Conservation (phyloP, 2,113 vertebrate species). For the Edolisoma coerulescens region DNA sequence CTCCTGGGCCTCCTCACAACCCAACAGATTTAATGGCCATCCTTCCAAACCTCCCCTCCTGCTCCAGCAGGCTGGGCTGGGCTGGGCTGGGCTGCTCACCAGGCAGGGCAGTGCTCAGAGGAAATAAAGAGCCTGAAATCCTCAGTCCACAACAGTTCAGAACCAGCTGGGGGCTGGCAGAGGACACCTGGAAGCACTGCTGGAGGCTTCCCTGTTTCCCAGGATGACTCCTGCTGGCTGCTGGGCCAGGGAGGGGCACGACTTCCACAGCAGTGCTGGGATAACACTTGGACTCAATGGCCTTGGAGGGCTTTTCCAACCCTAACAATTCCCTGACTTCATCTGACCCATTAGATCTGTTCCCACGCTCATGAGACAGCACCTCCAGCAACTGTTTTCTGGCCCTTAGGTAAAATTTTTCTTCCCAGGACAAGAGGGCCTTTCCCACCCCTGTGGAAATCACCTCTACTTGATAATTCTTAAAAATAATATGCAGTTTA, state of each 20-base stretch:
- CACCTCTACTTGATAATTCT: background rate
- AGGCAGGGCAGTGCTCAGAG: background rate
- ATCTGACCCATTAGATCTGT: rapidly evolving
- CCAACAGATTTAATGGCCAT: background rate
- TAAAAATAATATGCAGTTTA: background rate
- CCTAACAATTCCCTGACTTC: background rate
- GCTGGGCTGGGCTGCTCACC: background rate
- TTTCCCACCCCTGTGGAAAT: background rate
- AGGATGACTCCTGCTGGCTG: background rate
- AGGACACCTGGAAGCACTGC: background rate
- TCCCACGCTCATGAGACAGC: background rate
- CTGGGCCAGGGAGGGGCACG: background rate
- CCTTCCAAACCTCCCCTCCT: background rate
- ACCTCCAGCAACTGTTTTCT: background rate
- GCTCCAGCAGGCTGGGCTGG: background rate
- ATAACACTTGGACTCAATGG: background rate
- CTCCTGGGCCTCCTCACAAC: background rate
- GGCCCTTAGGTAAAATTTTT: background rate
- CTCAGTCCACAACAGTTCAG: background rate
- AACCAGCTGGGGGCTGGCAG: background rate
- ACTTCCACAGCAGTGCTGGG: background rate
- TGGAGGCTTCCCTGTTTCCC: rapidly evolving
- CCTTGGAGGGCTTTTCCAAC: background rate
- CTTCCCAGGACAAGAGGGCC: background rate
- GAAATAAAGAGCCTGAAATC: background rate